Conservation (phyloP, 2,797 vertebrate species). For the Notoglanidium macrostoma region DNA sequence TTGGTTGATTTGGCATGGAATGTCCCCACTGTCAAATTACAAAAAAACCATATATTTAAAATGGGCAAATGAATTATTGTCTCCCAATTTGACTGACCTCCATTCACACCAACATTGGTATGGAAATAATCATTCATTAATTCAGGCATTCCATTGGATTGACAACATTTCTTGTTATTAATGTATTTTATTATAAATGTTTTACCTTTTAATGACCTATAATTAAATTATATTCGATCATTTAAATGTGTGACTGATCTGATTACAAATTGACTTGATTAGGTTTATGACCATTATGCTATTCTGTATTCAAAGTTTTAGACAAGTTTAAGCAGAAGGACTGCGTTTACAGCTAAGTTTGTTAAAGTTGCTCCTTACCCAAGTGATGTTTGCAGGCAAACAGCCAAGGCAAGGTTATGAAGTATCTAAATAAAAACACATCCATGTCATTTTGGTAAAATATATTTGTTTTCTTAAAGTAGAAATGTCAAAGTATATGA, state of each 20-base stretch:
- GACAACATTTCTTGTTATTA: neutral
- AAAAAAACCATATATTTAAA: no score
- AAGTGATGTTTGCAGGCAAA: neutral
- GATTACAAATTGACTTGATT: neutral
- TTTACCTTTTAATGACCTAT: neutral
- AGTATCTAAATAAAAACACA: neutral
- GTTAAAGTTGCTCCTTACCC: neutral
- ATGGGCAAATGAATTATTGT: no score
- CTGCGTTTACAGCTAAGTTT: neutral
- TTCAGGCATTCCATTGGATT: neutral
- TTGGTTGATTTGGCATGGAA: no score
- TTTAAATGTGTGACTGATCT: neutral
- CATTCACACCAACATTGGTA: no score
- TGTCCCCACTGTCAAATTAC: no score
- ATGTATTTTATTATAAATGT: neutral
- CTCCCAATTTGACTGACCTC: no score
- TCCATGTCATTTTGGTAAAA: neutral
- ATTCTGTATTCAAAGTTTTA: neutral
- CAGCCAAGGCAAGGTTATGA: neutral
- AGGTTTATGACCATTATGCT: neutral
- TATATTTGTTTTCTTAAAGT: neutral
- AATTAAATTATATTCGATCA: neutral
- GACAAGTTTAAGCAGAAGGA: neutral
- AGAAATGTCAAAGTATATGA: neutral
- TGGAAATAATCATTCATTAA: neutral